phyloP scores from a whole-genome alignment of 2,113 vertebrate species.

The Gambusia affinis region DNA sequence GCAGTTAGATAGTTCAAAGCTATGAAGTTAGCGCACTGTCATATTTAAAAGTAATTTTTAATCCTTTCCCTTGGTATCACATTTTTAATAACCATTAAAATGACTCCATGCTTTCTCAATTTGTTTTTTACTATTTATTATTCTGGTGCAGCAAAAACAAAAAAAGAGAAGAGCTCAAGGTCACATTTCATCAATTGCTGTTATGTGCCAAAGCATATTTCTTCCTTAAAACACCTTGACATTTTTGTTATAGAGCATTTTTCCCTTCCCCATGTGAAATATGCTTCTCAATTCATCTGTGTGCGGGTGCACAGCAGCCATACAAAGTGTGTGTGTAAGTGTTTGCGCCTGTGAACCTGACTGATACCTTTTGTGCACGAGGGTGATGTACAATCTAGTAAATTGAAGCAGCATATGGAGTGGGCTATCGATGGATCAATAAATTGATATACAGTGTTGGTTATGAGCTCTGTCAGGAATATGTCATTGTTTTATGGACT shows the following conservation, averaged over 20 bases:
- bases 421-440: slow-evolving; percentile 67
- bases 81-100: slow-evolving; percentile 61
- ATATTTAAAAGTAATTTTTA: slow-evolving; percentile 38
- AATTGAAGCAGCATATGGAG: slow-evolving; percentile 59
- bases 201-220: slow-evolving; percentile 69
- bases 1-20: slow-evolving; percentile 22
- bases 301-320: neutral
- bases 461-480: slow-evolving; percentile 66
- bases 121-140: slow-evolving; percentile 61
- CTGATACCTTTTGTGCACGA: slow-evolving; percentile 39
- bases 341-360: slow-evolving; percentile 38
- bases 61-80: slow-evolving; percentile 27
- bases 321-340: slow-evolving; percentile 22
- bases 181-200: slow-evolving; percentile 70
- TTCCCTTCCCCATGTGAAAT: slow-evolving; percentile 62
- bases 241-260: slow-evolving; percentile 72
- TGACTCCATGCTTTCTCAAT: slow-evolving; percentile 25
- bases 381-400: slow-evolving; percentile 69
- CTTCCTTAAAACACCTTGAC: slow-evolving; percentile 76
- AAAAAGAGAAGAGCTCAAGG: slow-evolving; percentile 64
- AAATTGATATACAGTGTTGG: slow-evolving; percentile 69
- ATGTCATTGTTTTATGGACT: slow-evolving; percentile 70
- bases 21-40: slow-evolving; percentile 17
- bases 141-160: slow-evolving; percentile 56
- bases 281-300: slow-evolving; percentile 57